Base-by-base conservation (phyloP, 92 coral and sea anemone genomes). In the Metridium senile region DNA sequence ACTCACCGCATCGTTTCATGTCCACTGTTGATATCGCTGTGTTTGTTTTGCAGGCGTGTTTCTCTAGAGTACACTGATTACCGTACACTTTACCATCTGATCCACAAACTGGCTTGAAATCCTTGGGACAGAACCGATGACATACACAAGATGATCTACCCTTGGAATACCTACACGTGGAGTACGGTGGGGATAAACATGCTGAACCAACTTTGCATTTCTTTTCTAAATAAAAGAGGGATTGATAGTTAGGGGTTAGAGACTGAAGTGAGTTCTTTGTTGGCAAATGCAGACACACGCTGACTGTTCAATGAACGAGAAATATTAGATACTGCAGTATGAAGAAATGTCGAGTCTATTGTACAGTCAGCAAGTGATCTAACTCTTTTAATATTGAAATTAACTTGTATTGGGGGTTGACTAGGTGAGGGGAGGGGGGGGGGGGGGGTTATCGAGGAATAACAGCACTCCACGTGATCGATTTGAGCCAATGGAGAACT, bases 61-160 rank as follows among this genome's bases (percentile, higher is more conserved):
- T 54, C 28, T n/a, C 30, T 1, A 72, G 65, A 20, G 66, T 72
- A 8, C 76, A 72, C 49, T 17, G 28, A 22, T 72, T 72, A 11
- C 76, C 52, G 30, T 72, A 72, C 2, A 31, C 23, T 20, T 10
- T n/a, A 8, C 51, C 49, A 39, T 72, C 76, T 32, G 76, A 72
- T 22, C 76, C 76, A 72, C 76, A 72, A 19, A 72, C 76, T 27
- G 76, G 76, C 1, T 54, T 26, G 19, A n/a, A 72, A 23, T 52
- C 43, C 51, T 0, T 21, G 1, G 43, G 32, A 32, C 76, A 72
- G 8, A 52, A 72, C 20, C 76, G 32, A 6, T 63, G 65, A 33
- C 76, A 72, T 20, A 19, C 18, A 19, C 76, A 72, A 6, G 20
- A 26, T 4, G 26, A 32, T 11, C 39, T 28, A 35, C 76, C 76